These are phyloP conservation scores for Aviceda subcristata DNA, from an alignment of 2,113 vertebrate species.

Conservation along the genomic window DNA sequence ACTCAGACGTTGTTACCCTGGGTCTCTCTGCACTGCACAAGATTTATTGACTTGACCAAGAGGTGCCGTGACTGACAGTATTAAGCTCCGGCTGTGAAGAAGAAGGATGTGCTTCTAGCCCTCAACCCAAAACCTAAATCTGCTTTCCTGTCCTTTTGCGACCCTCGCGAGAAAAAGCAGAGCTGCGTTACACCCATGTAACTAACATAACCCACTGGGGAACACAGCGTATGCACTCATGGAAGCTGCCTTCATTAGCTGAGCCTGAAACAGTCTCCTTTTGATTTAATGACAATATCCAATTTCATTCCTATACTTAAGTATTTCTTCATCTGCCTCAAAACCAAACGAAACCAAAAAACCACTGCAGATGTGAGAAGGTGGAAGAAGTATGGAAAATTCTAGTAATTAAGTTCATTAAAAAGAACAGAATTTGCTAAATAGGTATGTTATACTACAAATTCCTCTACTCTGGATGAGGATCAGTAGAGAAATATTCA, in stretches of 20 bases:
- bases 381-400: background rate
- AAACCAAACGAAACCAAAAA: background rate
- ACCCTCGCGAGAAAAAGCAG: background rate
- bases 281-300: background rate
- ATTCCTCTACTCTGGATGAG: background rate
- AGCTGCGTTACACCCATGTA: background rate
- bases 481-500: background rate
- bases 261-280: background rate
- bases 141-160: background rate
- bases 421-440: background rate
- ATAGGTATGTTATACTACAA: background rate
- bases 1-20: background rate
- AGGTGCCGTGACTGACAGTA: background rate
- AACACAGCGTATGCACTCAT: background rate
- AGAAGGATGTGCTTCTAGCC: background rate
- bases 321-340: background rate
- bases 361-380: background rate
- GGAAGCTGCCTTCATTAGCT: background rate
- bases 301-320: background rate
- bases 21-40: background rate
- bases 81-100: background rate
- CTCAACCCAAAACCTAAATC: background rate
- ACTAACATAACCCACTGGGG: background rate
- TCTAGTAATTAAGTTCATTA: background rate
- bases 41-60: background rate